Base-by-base conservation (phyloP, 2,888 invertebrate species). In the Andrena chrysosceles region DNA sequence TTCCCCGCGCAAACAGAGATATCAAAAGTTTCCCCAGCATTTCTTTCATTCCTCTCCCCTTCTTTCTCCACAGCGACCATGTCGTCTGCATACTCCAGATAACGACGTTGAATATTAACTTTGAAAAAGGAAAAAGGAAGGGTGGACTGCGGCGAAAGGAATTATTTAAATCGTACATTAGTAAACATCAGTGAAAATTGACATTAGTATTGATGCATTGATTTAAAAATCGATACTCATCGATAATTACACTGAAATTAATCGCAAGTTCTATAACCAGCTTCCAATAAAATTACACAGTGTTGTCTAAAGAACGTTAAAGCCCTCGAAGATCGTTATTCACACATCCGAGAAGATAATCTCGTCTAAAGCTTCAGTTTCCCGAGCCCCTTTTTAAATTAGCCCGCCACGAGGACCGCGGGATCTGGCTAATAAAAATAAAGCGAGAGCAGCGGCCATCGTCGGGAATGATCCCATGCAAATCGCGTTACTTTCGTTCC, bases 401-500 rank as follows among this genome's bases (percentile, higher is more conserved):
- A 69, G 56, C n/a, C 16, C 10, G 23, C 23, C 29, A 13, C 26
- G 78, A 23, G 33, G 54, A 35, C 33, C 63, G 16, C 49, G 49
- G 10, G 33, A 54, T 35, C 63, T 10, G 26, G 29, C 20, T 2
- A 48, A 66, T 66, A 66, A 31, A 74, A 64, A 56, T 74, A 74
- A 66, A 74, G 2, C 35, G 35, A 8, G 49, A 62, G 33, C 60
- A 62, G 71, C 60, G 66, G 60, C 75, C 66, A 76, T 75, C 68
- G 71, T 60, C 62, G 42, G 33, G 56, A 84, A 79, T 72, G 78
- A 78, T 81, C 62, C 74, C 77, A 82, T 85, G 84, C 79, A 85
- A 85, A 85, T 85, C 85, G 81, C 77, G 71, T 84, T 85, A 84
- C 71, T 82, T 76, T 72, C 75, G 67, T 59, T 49, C 69, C 84